phyloP scores from a whole-genome alignment of 2,113 vertebrate genomes.

The Pomatostomus ruficeps region DNA sequence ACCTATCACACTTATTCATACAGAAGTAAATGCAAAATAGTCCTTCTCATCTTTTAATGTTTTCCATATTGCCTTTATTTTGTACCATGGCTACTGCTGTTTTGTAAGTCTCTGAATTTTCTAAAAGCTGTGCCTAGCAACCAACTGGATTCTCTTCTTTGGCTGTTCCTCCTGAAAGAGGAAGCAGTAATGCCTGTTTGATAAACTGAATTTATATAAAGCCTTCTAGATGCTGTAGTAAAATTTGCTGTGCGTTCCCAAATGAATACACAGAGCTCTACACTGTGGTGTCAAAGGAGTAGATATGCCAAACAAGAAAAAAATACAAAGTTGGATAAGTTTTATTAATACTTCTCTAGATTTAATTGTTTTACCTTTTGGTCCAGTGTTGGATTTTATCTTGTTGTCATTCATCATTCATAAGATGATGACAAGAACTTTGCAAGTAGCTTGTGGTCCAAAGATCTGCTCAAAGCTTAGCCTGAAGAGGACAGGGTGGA shows the following conservation, averaged over 20 bases:
- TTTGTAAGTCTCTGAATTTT: not conserved
- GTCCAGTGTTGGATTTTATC: not conserved
- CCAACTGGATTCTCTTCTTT: not conserved
- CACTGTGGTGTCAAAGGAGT: not conserved
- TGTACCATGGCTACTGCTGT: not conserved
- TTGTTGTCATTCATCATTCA: not conserved
- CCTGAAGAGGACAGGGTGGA: not conserved
- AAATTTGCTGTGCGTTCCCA: not conserved
- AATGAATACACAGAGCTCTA: not conserved
- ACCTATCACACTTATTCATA: not conserved
- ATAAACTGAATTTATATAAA: not conserved
- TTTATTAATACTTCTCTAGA: not conserved
- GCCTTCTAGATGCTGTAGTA: not conserved
- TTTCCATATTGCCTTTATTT: not conserved
- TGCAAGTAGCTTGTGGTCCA: not conserved
- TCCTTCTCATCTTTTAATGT: not conserved
- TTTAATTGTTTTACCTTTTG: not conserved
- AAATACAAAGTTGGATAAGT: not conserved
- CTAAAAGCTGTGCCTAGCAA: not conserved
- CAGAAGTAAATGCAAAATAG: not conserved
- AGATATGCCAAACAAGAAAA: not conserved
- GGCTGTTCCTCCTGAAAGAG: not conserved
- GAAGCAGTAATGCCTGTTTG: not conserved
- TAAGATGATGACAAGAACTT: not conserved
- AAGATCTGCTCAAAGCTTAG: not conserved